phyloP scores from a whole-genome alignment of 2,113 vertebrate species.

The Corvus cornix region DNA sequence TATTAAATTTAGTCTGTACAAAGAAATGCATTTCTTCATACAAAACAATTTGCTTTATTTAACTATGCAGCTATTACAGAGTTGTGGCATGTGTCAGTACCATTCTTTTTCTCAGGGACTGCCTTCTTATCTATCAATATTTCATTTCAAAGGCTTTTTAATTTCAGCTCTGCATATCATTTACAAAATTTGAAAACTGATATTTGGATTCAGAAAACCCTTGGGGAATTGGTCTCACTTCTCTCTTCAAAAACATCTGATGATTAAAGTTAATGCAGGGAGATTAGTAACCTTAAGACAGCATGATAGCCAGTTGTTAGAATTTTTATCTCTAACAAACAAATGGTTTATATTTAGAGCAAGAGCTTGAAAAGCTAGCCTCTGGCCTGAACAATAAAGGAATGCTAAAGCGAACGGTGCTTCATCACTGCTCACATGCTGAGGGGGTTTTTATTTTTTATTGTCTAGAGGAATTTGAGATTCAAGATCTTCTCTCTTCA shows the following conservation, averaged over 20 bases:
- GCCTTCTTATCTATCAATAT: constrained; percentile 53
- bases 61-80: not conserved
- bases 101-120: constrained; percentile 5
- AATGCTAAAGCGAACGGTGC: not conserved
- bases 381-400: constrained; percentile 27
- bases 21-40: not conserved
- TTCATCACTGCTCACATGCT: not conserved
- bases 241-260: constrained; percentile 53
- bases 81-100: not conserved
- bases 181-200: constrained; percentile 64
- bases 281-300: constrained; percentile 59
- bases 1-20: not conserved
- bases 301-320: constrained; percentile 41
- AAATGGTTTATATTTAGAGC: constrained; percentile 48
- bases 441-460: not conserved
- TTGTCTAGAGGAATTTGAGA: constrained; percentile 11
- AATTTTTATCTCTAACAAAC: constrained; percentile 64
- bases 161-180: constrained; percentile 53
- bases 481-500: not conserved
- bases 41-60: not conserved
- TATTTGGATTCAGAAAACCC: constrained; percentile 54
- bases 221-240: constrained; percentile 37
- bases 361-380: not conserved
- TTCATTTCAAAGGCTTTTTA: constrained; percentile 75
- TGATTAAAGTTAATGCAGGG: constrained; percentile 65